Conservation (phyloP, 64 coral and sea anemone genomes). For the Stylophora pistillata region DNA sequence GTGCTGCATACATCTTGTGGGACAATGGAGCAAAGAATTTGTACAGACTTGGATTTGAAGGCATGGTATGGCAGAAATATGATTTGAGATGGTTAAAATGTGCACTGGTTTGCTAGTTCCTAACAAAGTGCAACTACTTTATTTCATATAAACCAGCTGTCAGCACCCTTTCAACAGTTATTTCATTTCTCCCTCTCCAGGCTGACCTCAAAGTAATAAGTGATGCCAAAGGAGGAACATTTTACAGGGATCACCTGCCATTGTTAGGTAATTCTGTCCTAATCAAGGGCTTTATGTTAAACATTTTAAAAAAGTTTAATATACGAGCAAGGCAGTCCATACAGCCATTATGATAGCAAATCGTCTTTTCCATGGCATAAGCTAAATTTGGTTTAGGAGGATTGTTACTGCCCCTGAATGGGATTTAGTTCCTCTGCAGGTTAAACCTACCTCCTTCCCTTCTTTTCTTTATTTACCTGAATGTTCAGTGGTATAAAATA, state of each 20-base stretch:
- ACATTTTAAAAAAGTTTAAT: background rate
- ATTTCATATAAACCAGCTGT: background rate
- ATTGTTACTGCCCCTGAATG: too few relatives aligned
- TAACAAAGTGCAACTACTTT: background rate
- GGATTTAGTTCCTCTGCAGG: too few relatives aligned
- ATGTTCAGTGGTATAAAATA: too few relatives aligned
- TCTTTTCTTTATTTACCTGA: too few relatives aligned
- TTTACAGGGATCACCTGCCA: conserved; percentile 93
- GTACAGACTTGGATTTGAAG: conserved; percentile 96
- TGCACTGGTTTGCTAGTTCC: background rate
- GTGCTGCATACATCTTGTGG: conserved; percentile 97
- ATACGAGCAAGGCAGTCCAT: too few relatives aligned
- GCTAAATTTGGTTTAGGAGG: too few relatives aligned
- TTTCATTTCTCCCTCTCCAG: conserved; percentile 48
- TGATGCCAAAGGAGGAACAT: conserved; percentile 94
- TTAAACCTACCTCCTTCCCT: too few relatives aligned
- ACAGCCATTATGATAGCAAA: too few relatives aligned
- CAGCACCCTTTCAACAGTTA: background rate
- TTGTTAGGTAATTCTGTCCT: conserved; percentile 63
- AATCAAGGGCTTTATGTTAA: too few relatives aligned
- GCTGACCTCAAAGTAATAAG: conserved; percentile 94
- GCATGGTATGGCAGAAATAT: conserved; percentile 67
- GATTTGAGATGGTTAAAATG: background rate
- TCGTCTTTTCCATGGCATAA: too few relatives aligned
- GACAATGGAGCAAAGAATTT: conserved; percentile 98